A percentile compares a stretch with the other conserved stretches of the same genome.
phyloP scores from a whole-genome alignment of 2,888 invertebrate genomes.

The Eristalinus sepulchralis region DNA sequence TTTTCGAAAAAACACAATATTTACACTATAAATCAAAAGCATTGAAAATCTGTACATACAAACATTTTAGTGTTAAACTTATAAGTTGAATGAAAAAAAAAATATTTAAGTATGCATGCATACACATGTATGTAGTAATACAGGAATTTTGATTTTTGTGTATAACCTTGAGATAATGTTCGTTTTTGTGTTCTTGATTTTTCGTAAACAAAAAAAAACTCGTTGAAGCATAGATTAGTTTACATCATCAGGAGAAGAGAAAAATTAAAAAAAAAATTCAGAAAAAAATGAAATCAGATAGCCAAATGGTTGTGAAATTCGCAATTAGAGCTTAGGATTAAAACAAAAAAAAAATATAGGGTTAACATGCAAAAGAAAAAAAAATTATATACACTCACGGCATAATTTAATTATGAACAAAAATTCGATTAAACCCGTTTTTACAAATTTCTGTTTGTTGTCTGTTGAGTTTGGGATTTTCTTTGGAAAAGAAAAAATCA shows the following conservation, averaged over 20 bases:
- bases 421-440: not conserved
- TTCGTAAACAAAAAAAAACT: slow-evolving; percentile 12
- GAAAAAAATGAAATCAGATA: slow-evolving; percentile 60
- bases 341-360: slow-evolving; percentile 34
- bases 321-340: slow-evolving; percentile 76
- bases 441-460: too few relatives aligned
- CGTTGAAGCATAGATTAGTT: slow-evolving; percentile 8
- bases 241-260: slow-evolving; percentile 21
- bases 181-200: slow-evolving; percentile 14
- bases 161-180: slow-evolving; percentile 6
- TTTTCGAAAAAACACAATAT: slow-evolving; percentile 46
- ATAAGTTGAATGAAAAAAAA: slow-evolving; percentile 26
- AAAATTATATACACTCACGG: slow-evolving; percentile 26
- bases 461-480: not conserved
- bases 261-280: not conserved
- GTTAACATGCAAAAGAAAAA: slow-evolving; percentile 19
- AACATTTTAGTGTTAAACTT: slow-evolving; percentile 40
- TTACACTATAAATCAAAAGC: slow-evolving; percentile 31
- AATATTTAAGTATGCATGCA: slow-evolving; percentile 2
- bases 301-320: slow-evolving; percentile 76
- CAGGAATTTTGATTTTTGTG: slow-evolving; percentile 59
- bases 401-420: slow-evolving; percentile 51
- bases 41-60: slow-evolving; percentile 23
- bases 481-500: slow-evolving; percentile 19
- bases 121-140: slow-evolving; percentile 48